Conservation (phyloP, 2,113 vertebrate genomes). For the Pygoscelis antarcticus region DNA sequence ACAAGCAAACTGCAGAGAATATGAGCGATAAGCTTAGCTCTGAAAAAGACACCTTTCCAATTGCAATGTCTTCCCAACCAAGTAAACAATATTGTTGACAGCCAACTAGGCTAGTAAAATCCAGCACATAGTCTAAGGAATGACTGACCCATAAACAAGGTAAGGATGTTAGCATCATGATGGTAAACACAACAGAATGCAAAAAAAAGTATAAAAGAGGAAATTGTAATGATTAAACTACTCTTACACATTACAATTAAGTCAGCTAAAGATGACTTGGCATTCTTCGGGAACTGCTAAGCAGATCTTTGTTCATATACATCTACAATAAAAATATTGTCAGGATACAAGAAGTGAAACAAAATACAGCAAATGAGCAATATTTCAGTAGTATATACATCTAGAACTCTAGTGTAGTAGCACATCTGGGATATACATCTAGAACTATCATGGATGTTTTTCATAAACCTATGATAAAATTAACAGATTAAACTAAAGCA, state of each 20-base stretch:
- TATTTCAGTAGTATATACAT: neutral
- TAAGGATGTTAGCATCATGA: neutral
- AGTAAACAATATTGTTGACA: neutral
- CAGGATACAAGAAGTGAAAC: neutral
- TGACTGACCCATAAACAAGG: neutral
- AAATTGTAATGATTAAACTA: neutral
- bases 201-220: neutral
- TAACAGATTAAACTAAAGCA: neutral
- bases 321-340: neutral
- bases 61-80: neutral
- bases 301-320: neutral
- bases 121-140: neutral
- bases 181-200: neutral
- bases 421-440: neutral
- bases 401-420: neutral
- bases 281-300: neutral
- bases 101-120: neutral
- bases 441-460: neutral
- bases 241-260: neutral
- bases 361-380: neutral
- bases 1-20: neutral
- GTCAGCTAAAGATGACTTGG: neutral
- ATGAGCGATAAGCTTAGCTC: neutral
- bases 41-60: neutral
- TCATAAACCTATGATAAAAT: neutral